Percentiles rank a stretch among this genome's conserved stretches.
These are phyloP conservation scores for Dasypolia templi DNA, from an alignment of 2,888 invertebrate species.

Conservation along the genomic window DNA sequence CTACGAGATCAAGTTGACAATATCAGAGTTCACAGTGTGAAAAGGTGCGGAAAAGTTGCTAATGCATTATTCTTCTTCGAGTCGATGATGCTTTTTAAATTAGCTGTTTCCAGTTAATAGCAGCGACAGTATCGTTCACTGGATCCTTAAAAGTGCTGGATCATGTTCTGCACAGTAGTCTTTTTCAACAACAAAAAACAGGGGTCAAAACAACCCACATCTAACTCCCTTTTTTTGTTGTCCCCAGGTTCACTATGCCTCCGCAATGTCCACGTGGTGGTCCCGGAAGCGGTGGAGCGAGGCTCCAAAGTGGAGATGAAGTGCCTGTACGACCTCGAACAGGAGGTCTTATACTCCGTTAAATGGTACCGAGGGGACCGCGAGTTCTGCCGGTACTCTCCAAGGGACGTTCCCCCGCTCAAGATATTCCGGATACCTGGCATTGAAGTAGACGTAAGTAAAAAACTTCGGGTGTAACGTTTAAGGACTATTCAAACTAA, in stretches of 20 bases:
- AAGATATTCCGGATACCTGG: slow-evolving; percentile 92
- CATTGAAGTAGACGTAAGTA: slow-evolving; percentile 91
- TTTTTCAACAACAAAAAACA: background rate
- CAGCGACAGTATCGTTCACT: too few species aligned
- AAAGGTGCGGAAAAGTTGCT: too few species aligned
- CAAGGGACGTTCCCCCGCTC: slow-evolving; percentile 91
- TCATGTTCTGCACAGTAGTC: background rate
- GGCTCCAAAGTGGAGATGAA: slow-evolving; percentile 91
- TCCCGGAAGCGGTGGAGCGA: slow-evolving; percentile 92
- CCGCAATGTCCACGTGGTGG: slow-evolving; percentile 91
- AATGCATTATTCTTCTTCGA: too few species aligned
- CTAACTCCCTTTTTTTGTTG: slow-evolving; percentile 23
- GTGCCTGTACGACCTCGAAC: slow-evolving; percentile 92
- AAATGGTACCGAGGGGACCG: slow-evolving; percentile 92
- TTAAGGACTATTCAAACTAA: background rate
- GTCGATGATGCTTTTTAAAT: too few species aligned
- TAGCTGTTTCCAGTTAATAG: too few species aligned
- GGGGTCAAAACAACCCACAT: background rate
- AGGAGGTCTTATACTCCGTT: slow-evolving; percentile 92
- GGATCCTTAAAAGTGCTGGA: background rate
- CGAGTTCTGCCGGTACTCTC: slow-evolving; percentile 92
- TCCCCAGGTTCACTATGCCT: slow-evolving; percentile 84
- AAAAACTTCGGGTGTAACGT: slow-evolving; percentile 10
- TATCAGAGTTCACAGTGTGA: too few species aligned
- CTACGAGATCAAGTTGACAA: too few species aligned